phyloP scores from a whole-genome alignment of 2,888 invertebrate species.

The Thyatira batis region DNA sequence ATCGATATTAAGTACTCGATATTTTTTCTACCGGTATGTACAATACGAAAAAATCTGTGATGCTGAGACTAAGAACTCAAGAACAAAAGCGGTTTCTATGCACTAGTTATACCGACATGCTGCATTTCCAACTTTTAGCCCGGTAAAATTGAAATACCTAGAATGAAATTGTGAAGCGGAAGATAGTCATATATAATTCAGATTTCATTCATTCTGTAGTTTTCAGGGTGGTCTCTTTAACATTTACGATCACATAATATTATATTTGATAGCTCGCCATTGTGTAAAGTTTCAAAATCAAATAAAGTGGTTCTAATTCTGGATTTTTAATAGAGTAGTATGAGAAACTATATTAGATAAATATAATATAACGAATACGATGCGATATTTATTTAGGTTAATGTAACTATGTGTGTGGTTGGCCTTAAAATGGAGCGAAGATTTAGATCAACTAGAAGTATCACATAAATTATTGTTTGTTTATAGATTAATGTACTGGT shows the following conservation, averaged over 20 bases:
- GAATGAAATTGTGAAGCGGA: no score
- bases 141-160: no score
- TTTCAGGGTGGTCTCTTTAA: not conserved
- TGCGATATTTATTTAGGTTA: slow-evolving; percentile 51
- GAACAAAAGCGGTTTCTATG: no score
- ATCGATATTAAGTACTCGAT: no score
- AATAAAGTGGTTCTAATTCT: slow-evolving; percentile 20
- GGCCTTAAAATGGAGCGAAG: slow-evolving; percentile 11
- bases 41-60: no score
- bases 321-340: slow-evolving; percentile 21
- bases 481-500: not conserved
- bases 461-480: not conserved
- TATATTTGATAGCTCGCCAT: slow-evolving; percentile 13
- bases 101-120: no score
- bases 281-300: slow-evolving; percentile 23
- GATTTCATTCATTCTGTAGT: not conserved
- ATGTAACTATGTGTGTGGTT: slow-evolving; percentile 40
- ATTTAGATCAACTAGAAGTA: slow-evolving; percentile 6
- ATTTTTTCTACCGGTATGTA: no score
- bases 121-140: no score
- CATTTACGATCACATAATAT: not conserved
- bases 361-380: slow-evolving; percentile 11
- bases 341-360: slow-evolving; percentile 14
- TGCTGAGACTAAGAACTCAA: no score
- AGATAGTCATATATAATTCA: not conserved